A percentile compares a stretch with the other conserved stretches of the same genome.
Evolutionary conservation across 1,140 invertebrate genomes (phyloP).

Genomic region (Dysdera silvatica): DNA sequence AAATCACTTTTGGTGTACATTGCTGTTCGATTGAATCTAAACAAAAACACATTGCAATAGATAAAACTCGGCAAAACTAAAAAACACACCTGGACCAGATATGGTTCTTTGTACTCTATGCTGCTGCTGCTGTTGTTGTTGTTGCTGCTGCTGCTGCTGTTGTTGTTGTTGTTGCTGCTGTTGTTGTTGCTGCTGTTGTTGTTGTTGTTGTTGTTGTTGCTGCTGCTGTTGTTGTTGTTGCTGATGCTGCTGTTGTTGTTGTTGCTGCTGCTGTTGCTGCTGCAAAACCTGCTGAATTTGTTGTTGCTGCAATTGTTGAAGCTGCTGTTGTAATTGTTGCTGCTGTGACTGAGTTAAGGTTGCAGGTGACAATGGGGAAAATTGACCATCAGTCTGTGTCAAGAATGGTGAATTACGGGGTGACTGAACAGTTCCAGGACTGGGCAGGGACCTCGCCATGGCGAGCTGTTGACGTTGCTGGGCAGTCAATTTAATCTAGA

Average conservation of each 20-base stretch:
- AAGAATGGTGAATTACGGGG: neutral
- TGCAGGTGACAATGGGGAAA: neutral
- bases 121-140: neutral
- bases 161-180: neutral
- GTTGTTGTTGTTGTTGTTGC: neutral
- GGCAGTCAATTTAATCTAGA: conserved; percentile 9
- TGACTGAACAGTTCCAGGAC: conserved; percentile 10
- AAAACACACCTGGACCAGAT: too few relatives aligned
- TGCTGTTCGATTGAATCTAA: too few relatives aligned
- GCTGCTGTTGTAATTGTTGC: neutral
- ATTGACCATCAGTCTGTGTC: neutral
- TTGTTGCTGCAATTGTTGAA: neutral
- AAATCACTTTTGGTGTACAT: too few relatives aligned
- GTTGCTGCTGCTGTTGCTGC: neutral
- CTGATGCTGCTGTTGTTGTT: neutral
- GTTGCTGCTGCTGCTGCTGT: neutral
- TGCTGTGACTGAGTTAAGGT: neutral
- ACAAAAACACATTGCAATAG: too few relatives aligned
- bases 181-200: neutral
- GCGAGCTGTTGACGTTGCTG: conserved; percentile 20
- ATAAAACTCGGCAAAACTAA: too few relatives aligned
- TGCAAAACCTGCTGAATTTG: neutral
- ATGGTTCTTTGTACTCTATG: too few relatives aligned
- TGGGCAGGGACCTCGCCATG: conserved; percentile 9
- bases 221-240: neutral